Evolutionary conservation across 2,888 invertebrate species (phyloP), one percentile per base, ranked within the genome.

Genomic region (Drosophila mayaguana): DNA sequence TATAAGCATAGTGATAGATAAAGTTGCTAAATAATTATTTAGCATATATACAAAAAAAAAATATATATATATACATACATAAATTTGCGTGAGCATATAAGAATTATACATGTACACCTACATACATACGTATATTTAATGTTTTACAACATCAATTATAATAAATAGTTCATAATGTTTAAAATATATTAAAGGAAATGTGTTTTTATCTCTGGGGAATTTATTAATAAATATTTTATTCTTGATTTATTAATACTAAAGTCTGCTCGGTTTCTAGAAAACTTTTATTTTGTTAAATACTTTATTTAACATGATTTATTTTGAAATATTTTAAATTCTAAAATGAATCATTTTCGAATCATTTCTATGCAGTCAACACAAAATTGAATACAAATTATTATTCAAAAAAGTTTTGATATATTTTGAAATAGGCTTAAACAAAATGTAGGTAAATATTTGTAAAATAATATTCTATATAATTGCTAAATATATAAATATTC

Each of bases 121-220:
- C 48, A 71, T 43, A 74, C 63, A 83, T 66, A 78, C 76, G 71
- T 81, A 84, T 72, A 81, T 81, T 82, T 76, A 87, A 87, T 82
- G 85, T 86, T 87, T 86, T 87, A 87, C 88, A 86, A 75, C 87
- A 86, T 74, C 40, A 71, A 86, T 73, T 82, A 83, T 65, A 82
- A 79, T 85, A 83, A 83, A 75, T 83, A 82, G 86, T 72, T 68
- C 69, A 72, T 86, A 86, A 76, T 77, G 87, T 87, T 87, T 77
- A 57, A 83, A 79, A 83, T 77, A 62, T 51, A 63, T 34, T 16
- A 28, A 66, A 43, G 32, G 6, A 7, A 8, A 3, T 12, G 28
- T 6, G 28, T 53, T 53, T 38, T 45, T 20, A 32, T 36, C 16
- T 53, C 4, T 9, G 28, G 22, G 16, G 18, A 51, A 51, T n/a